Conservation (phyloP, 1,140 invertebrate species). For the Procambarus virginalis region DNA sequence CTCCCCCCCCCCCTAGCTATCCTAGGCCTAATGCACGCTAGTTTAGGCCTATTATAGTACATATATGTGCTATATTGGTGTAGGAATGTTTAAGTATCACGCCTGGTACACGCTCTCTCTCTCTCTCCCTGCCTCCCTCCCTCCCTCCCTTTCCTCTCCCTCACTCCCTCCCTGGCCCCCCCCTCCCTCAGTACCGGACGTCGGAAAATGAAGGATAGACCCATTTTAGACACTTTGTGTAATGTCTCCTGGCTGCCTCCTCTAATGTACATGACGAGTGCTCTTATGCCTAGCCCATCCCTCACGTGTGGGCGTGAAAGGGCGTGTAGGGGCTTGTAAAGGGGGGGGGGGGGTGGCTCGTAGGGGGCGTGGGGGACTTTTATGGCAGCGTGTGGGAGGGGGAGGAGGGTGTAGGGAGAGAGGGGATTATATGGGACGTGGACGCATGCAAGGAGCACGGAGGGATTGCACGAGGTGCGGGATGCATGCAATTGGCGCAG, state of each 20-base stretch:
- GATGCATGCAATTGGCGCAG: no score
- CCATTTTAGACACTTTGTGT: constrained; percentile 58
- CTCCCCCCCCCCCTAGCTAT: no score
- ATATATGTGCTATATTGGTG: no score
- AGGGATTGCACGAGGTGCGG: no score
- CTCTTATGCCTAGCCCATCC: constrained; percentile 50
- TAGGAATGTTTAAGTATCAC: no score
- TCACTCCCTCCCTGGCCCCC: background rate
- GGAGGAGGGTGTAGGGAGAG: no score
- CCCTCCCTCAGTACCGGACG: constrained; percentile 3
- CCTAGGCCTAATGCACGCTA: no score
- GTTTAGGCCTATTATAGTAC: no score
- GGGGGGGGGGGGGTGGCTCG: background rate
- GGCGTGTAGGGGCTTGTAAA: background rate
- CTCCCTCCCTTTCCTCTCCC: background rate
- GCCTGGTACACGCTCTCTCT: background rate
- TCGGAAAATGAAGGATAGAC: constrained; percentile 53
- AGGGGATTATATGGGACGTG: no score
- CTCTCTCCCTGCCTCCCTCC: background rate
- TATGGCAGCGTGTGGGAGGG: no score
- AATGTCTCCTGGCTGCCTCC: constrained; percentile 43
- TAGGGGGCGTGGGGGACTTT: no score
- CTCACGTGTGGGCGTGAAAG: constrained; percentile 18
- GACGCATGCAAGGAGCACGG: no score
- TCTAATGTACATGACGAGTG: constrained; percentile 59